Evolutionary conservation across 2,888 invertebrate species (phyloP).

Genomic region (Metallyticus violacea): DNA sequence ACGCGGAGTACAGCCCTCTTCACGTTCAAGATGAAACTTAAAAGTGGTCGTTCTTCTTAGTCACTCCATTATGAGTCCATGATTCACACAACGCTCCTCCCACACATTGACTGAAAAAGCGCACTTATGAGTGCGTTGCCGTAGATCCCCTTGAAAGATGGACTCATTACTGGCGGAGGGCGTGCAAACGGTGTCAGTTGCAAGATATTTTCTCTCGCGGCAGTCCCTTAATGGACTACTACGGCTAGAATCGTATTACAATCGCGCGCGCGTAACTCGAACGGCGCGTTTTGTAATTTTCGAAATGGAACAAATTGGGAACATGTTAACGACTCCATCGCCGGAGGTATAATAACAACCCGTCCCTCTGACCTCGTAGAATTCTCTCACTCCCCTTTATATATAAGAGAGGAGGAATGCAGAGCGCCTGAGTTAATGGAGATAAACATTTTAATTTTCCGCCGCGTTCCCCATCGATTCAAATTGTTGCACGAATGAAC

Average conservation of each 20-base stretch:
- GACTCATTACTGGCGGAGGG: neutral
- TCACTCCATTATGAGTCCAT: neutral
- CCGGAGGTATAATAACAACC: neutral
- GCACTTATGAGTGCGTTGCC: no score
- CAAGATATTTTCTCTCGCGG: neutral
- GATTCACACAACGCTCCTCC: neutral
- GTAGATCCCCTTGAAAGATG: neutral
- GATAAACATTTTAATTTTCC: neutral
- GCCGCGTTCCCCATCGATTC: neutral
- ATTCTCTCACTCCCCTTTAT: neutral
- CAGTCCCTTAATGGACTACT: neutral
- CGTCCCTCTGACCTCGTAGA: neutral
- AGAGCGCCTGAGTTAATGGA: neutral
- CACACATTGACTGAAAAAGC: neutral
- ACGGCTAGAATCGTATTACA: neutral
- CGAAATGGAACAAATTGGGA: neutral
- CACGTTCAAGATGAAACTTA: neutral
- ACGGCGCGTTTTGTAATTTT: neutral
- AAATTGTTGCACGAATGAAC: neutral
- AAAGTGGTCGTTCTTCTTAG: neutral
- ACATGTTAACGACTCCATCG: neutral
- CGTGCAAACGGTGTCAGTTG: neutral
- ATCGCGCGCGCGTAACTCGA: no score
- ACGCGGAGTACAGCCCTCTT: neutral
- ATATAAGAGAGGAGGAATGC: neutral